A percentile compares a stretch with the other conserved stretches of the same genome.
Conservation (phyloP, 1,140 invertebrate species). For the Radopholus similis region DNA sequence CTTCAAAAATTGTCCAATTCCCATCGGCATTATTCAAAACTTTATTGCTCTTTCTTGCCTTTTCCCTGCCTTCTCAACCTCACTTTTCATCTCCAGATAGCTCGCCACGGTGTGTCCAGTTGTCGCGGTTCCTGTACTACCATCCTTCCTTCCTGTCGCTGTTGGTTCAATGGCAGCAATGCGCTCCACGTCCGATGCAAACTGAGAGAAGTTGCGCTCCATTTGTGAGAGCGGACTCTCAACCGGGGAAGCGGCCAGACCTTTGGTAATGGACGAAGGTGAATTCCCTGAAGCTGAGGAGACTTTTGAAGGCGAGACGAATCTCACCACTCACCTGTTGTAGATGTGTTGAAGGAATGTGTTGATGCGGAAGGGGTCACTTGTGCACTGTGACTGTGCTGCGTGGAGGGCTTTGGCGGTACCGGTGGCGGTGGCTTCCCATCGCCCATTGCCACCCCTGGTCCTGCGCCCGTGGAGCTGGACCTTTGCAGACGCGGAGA, state of each 20-base stretch:
- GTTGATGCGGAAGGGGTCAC: background rate
- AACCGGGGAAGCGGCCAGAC: background rate
- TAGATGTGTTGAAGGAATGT: background rate
- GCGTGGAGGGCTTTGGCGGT: slow-evolving; percentile 18
- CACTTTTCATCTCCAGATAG: no score
- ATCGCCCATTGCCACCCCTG: background rate
- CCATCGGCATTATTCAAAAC: no score
- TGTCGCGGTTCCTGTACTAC: no score
- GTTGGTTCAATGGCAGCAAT: no score
- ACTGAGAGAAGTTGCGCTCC: slow-evolving; percentile 24
- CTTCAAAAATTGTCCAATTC: no score
- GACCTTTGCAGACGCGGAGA: slow-evolving; percentile 28
- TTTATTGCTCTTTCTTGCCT: no score
- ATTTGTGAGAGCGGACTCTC: slow-evolving; percentile 20
- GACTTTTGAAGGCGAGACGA: background rate
- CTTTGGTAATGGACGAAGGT: background rate
- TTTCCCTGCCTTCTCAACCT: no score
- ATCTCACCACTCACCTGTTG: background rate
- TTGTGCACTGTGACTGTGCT: slow-evolving; percentile 3
- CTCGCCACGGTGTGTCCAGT: no score
- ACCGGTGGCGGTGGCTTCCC: slow-evolving; percentile 5
- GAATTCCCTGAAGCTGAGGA: background rate
- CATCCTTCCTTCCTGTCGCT: no score
- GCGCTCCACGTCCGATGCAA: slow-evolving; percentile 20
- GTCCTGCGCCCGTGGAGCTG: slow-evolving; percentile 6